A percentile compares a stretch with the other conserved stretches of the same genome.
Evolutionary conservation across 2,888 invertebrate genomes (phyloP).

Genomic region (Drosophila neonasuta): DNA sequence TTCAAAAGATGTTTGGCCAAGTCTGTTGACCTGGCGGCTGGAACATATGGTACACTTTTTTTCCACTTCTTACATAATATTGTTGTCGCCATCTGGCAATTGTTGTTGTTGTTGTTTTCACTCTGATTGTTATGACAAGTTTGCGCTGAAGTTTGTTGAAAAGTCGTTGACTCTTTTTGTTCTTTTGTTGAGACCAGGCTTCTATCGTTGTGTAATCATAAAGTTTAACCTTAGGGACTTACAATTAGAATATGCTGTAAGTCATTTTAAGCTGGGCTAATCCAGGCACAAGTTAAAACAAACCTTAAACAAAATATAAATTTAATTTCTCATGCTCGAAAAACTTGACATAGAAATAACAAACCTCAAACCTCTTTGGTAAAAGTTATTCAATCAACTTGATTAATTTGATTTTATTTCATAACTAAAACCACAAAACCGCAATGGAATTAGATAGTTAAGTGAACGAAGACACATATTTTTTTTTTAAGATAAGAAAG

Average conservation of each 20-base stretch:
- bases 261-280: slow-evolving; percentile 1
- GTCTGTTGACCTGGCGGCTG: slow-evolving; percentile 23
- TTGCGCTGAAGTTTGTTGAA: slow-evolving; percentile 25
- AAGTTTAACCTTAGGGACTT: not conserved
- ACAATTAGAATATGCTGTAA: not conserved
- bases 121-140: slow-evolving; percentile 26
- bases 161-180: slow-evolving; percentile 10
- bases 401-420: not conserved
- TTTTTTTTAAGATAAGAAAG: not conserved
- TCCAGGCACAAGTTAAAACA: not conserved
- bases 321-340: not conserved
- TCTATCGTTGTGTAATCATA: slow-evolving; percentile 10
- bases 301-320: not conserved
- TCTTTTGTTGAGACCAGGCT: slow-evolving; percentile 3
- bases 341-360: not conserved
- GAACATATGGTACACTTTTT: slow-evolving; percentile 35
- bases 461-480: not conserved
- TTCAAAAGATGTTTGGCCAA: slow-evolving; percentile 18
- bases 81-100: slow-evolving; percentile 36
- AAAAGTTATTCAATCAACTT: slow-evolving; percentile 1
- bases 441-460: not conserved
- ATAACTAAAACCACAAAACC: slow-evolving; percentile 1
- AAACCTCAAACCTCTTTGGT: not conserved
- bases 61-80: slow-evolving; percentile 33
- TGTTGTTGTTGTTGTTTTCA: slow-evolving; percentile 17